Evolutionary conservation across 2,113 vertebrate genomes (phyloP), one percentile per base, ranked within the genome.

Genomic region (Brachypteracias leptosomus): DNA sequence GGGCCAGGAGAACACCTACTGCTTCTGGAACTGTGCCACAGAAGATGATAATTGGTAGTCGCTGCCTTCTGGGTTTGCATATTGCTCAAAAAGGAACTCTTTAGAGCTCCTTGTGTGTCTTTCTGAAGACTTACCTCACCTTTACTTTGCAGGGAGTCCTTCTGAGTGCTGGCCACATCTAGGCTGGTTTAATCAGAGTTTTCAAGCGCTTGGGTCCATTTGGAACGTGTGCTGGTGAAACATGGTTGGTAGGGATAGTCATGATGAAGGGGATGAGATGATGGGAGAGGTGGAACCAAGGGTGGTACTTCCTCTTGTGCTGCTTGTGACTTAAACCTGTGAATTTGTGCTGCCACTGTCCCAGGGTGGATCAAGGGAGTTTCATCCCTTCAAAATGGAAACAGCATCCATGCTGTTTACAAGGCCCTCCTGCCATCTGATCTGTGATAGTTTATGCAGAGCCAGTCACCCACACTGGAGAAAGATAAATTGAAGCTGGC

Each of bases 1-100:
- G 94, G 86, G 88, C 96, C 95, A 96, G 83, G 49, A 87, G 11
- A 62, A 95, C 95, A 94, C 83, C 96, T 89, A 90, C 96, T 87
- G 57, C 46, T 89, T 87, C 89, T 95, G 96, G 93, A 92, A 65
- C 47, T 0, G 0, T 76, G 90, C 90, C 96, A 94, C 14, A 35
- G 61, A 72, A 84, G 70, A 71, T 59, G 90, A 51, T 85, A 85
- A 97, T 73, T 89, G 46, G 47, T 92, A 89, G 72, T 92, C 66
- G 35, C n/a, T 89, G 76, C 83, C 74, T 93, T 88, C 73, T 90
- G 87, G 31, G 11, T 85, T 90, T 96, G 73, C 76, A 76, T 46
- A 33, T 79, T 72, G 58, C 86, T 89, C 65, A 72, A 70, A 95
- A 76, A 67, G 35, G 9, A 7, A 42, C 40, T 33, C 72, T 68